A percentile compares a stretch with the other conserved stretches of the same genome.
These are phyloP conservation scores for Adelphocoris suturalis DNA, from an alignment of 2,888 invertebrate genomes.

Conservation along the genomic window DNA sequence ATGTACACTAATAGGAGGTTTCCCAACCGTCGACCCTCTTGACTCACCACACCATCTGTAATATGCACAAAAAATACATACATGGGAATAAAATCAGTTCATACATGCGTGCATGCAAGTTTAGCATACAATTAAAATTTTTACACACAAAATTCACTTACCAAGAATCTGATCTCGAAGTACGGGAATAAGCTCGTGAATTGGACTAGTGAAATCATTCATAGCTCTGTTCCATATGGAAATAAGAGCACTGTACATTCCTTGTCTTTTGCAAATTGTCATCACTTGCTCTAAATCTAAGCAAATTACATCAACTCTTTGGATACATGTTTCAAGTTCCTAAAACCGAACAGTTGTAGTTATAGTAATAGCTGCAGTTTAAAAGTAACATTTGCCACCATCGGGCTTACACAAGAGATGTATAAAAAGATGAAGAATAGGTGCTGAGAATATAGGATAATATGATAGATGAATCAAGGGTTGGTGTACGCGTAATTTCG, in stretches of 20 bases:
- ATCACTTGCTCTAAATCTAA: conserved; percentile 88
- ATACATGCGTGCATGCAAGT: no score
- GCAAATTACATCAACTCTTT: conserved; percentile 86
- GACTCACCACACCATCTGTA: conserved; percentile 73
- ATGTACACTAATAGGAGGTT: conserved; percentile 92
- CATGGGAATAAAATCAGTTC: no score
- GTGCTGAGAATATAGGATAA: no score
- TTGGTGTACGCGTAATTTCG: no score
- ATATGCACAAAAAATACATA: neutral
- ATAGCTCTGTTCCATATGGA: conserved; percentile 89
- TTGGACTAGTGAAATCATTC: conserved; percentile 86
- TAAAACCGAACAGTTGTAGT: conserved; percentile 77
- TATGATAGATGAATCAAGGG: no score
- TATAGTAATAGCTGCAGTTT: no score
- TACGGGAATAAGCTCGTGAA: conserved; percentile 84
- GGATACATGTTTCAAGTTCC: conserved; percentile 85
- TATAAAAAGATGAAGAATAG: no score
- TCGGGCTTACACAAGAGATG: no score
- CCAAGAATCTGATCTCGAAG: conserved; percentile 60
- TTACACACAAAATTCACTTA: neutral
- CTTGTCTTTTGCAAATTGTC: conserved; percentile 82
- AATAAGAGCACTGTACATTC: conserved; percentile 85
- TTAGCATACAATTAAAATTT: neutral
- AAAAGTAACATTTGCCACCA: no score
- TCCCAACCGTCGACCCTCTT: conserved; percentile 82